phyloP scores from a whole-genome alignment of 2,797 vertebrate genomes.

The Clamator glandarius region DNA sequence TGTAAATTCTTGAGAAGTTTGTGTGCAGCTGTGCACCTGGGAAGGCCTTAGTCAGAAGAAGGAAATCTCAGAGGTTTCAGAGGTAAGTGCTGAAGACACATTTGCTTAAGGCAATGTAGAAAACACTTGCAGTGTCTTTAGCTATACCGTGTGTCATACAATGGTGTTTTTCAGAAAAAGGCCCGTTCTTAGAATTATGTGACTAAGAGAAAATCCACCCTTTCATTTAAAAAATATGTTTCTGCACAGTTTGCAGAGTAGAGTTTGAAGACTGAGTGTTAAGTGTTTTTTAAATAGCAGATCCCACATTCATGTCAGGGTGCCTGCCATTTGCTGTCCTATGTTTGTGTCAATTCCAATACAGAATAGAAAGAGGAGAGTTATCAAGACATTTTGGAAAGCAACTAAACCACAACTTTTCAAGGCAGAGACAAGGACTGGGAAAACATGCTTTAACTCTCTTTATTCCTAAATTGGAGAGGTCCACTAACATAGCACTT shows the following conservation, averaged over 20 bases:
- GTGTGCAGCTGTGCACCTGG: not conserved
- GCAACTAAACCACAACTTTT: not conserved
- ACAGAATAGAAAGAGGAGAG: rapidly evolving
- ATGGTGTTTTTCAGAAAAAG: not conserved
- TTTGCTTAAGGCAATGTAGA: not conserved
- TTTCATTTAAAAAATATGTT: not conserved
- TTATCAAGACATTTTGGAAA: not conserved
- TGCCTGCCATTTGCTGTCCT: not conserved
- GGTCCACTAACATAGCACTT: not conserved
- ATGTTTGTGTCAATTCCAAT: not conserved
- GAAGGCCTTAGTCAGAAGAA: not conserved
- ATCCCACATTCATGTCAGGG: not conserved
- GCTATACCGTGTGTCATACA: not conserved
- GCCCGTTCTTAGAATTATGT: not conserved
- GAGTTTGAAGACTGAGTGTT: not conserved
- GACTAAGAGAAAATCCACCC: not conserved
- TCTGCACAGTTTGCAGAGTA: not conserved
- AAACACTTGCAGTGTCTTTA: not conserved
- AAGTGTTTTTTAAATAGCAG: not conserved
- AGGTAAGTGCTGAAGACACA: not conserved
- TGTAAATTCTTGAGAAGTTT: not conserved
- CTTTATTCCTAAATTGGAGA: not conserved
- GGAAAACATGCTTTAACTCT: not conserved
- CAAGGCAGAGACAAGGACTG: not conserved
- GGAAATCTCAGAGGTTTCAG: not conserved